These are phyloP conservation scores for Procavia capensis DNA, from an alignment of 2,113 vertebrate species.

Conservation along the genomic window DNA sequence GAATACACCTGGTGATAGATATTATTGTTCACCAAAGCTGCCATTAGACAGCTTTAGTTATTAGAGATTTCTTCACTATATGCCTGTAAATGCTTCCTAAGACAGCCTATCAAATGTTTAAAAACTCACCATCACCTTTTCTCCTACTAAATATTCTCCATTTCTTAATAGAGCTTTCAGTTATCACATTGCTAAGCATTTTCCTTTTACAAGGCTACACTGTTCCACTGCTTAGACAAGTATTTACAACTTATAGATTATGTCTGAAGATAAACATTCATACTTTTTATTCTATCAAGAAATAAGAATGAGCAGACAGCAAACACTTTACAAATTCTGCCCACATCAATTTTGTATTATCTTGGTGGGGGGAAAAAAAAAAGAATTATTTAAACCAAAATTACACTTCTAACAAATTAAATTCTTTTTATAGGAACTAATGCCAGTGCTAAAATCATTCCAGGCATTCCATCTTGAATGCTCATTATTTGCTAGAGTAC, in stretches of 20 bases:
- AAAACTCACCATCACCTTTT: background rate
- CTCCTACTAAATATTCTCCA: background rate
- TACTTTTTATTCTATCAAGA: background rate
- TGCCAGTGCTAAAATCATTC: slow-evolving; percentile 62
- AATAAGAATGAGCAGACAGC: background rate
- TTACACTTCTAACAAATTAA: slow-evolving; percentile 34
- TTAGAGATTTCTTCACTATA: background rate
- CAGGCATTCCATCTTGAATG: slow-evolving; percentile 2
- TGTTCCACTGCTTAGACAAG: background rate
- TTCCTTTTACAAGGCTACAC: background rate
- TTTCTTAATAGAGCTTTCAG: no score
- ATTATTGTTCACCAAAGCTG: background rate
- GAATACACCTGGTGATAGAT: background rate
- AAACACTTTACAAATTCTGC: background rate
- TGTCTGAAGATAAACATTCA: background rate
- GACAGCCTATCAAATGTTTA: background rate
- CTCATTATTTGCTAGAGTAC: slow-evolving; percentile 52
- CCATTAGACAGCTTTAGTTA: background rate
- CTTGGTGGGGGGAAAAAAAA: background rate
- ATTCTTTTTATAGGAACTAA: slow-evolving; percentile 43
- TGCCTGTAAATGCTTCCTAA: background rate
- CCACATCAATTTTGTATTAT: slow-evolving; percentile 23
- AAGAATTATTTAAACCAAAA: slow-evolving; percentile 60
- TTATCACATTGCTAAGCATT: background rate
- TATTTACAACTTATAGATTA: background rate